Evolutionary conservation across 2,888 invertebrate species (phyloP), one percentile per base, ranked within the genome.

Genomic region (Rhingia campestris): DNA sequence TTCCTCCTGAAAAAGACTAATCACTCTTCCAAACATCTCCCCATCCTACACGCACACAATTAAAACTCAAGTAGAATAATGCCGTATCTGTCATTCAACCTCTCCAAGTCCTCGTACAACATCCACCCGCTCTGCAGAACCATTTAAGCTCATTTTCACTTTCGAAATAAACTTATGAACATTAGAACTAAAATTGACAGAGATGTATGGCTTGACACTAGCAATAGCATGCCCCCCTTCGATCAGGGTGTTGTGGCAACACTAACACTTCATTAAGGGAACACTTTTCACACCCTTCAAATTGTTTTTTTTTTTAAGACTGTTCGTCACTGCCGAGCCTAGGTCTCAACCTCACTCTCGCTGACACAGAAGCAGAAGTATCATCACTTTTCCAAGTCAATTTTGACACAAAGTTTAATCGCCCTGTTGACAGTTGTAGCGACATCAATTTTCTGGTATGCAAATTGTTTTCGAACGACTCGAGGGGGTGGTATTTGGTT

Each of bases 381-480:
- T 73, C 82, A 79, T 82, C 82, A 82, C 79, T 82, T 82, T 58
- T 43, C 56, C 59, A 41, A 84, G 84, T 84, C 84, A 80, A 80
- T 80, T 84, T 74, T 80, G 84, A 84, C 84, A 66, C 59, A 74
- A 81, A 84, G 84, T 80, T 84, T 80, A 84, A 84, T 84, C 84
- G 84, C 74, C 22, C 33, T 84, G 84, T 84, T 84, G 84, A 84
- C 84, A 82, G 82, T 74, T 84, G 74, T 84, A 80, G 80, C 80
- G 84, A 84, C 84, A 84, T 84, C 74, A 84, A 84, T 84, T 84
- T 79, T 80, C 80, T 66, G 64, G 80, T 80, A 84, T 84, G 84
- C 84, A 84, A 84, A 84, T 84, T 84, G 84, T 70, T 84, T 84
- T 84, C 54, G 69, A 75, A 77, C 39, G 37, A 51, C 3, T 43